Percentiles rank a stretch among this genome's conserved stretches.
These are phyloP conservation scores for Leptopilina boulardi DNA, from an alignment of 1,140 invertebrate species.

Conservation along the genomic window DNA sequence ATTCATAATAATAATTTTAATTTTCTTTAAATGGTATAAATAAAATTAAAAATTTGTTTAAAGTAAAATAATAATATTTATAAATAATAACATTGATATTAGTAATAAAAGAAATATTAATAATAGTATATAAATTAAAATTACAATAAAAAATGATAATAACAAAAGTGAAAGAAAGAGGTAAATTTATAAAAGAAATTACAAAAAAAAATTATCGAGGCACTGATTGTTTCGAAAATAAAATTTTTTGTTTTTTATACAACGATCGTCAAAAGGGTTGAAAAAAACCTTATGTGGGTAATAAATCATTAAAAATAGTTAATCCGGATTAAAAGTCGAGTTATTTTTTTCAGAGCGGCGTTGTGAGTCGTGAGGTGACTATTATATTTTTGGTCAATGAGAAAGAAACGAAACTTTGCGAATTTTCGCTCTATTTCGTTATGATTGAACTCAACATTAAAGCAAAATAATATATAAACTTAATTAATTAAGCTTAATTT, in stretches of 20 bases:
- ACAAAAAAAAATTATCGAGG: neutral
- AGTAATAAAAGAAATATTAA: too few species aligned
- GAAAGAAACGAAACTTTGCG: constrained; percentile 54
- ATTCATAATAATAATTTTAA: too few species aligned
- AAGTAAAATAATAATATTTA: too few species aligned
- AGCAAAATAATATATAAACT: constrained; percentile 46
- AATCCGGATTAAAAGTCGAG: constrained; percentile 27
- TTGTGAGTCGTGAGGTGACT: constrained; percentile 36
- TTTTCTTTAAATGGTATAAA: too few species aligned
- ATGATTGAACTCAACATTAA: constrained; percentile 67
- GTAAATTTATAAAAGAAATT: neutral
- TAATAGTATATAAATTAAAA: neutral
- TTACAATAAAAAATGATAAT: neutral
- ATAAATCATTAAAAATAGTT: constrained; percentile 27
- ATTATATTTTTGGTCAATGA: constrained; percentile 36
- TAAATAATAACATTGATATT: too few species aligned
- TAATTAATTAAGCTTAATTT: constrained; percentile 12
- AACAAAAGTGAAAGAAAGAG: neutral
- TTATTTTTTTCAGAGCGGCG: neutral
- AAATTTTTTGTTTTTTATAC: neutral
- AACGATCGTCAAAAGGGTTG: constrained; percentile 3
- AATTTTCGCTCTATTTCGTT: constrained; percentile 63
- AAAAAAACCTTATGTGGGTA: constrained; percentile 34
- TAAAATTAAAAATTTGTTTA: too few species aligned
- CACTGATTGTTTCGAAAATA: constrained; percentile 3